Evolutionary conservation across 2,888 invertebrate species (phyloP), one percentile per base, ranked within the genome.

Genomic region (Athetis lepigone): DNA sequence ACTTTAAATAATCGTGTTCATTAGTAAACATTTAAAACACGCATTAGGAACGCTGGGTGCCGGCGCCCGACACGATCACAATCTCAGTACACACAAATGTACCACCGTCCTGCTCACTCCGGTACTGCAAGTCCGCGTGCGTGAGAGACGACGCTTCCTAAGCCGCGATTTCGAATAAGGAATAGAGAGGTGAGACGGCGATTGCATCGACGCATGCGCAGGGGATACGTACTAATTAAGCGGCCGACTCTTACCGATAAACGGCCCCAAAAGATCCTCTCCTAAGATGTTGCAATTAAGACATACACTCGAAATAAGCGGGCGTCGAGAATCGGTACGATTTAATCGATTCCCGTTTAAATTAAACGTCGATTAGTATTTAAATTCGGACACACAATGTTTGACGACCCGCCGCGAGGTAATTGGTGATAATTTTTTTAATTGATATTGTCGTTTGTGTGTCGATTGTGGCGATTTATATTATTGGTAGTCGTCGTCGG

Each of bases 1-100:
- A 92, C 92, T 92, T 94, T 91, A 93, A 94, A 93, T 94, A 94
- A 94, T 94, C 92, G 91, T 93, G 91, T 91, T 94, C 93, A 93
- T 95, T 95, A 94, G 93, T 93, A 92, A 92, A 93, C 93, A 94
- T 94, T 94, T 92, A 92, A 94, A 90, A 92, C 92, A 90, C 90
- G 92, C 93, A 93, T 94, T 94, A 93, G 90, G 89, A 87, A 87
- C 85, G 90, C 80, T 88, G 92, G 93, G 92, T 92, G 92, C 92
- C 91, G 93, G 92, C 92, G 93, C 93, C 92, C 88, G 84, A 82
- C 84, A 77, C 85, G 92, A 93, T 92, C 87, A 81, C 85, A 82
- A 92, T 93, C 92, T 87, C 70, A 64, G 68, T 69, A 78, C 82
- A 84, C 80, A 83, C 82, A 83, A 86, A 88, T 82, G 81, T 88